Conservation (phyloP, 2,888 invertebrate genomes). For the Pyrrhosoma nymphula region DNA sequence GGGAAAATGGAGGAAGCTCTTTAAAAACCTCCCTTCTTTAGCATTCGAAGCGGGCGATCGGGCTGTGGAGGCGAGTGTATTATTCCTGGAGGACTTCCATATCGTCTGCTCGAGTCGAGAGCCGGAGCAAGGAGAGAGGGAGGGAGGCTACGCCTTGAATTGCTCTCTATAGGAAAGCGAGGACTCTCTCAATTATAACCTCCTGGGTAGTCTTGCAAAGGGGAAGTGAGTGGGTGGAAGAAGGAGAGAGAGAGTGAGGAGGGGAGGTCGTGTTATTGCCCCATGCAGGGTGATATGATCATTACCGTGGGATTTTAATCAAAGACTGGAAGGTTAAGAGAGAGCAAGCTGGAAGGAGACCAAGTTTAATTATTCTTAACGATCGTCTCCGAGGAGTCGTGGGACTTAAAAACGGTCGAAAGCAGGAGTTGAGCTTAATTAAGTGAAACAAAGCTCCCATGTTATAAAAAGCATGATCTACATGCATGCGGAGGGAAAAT, state of each 20-base stretch:
- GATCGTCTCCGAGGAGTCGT: not conserved
- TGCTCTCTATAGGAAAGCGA: not conserved
- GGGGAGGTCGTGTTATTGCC: not conserved
- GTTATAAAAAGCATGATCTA: not conserved
- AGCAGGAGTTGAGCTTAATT: constrained; percentile 2
- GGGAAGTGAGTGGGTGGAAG: not conserved
- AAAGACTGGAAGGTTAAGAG: not conserved
- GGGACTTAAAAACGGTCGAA: not conserved
- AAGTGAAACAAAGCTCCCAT: not conserved
- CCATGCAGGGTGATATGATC: not conserved
- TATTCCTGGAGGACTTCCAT: constrained; percentile 42
- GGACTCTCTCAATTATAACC: constrained; percentile 42
- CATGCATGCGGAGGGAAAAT: not conserved
- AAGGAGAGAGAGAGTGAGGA: not conserved
- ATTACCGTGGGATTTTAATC: constrained; percentile 39
- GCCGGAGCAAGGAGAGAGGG: not conserved
- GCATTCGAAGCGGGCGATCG: not conserved
- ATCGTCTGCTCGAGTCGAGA: not conserved
- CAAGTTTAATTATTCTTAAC: constrained; percentile 6
- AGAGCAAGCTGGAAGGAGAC: not conserved
- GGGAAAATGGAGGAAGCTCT: constrained; percentile 29
- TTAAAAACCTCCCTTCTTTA: not conserved
- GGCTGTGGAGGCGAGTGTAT: not conserved
- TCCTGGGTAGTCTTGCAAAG: not conserved
- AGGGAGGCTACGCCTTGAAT: not conserved